Percentiles rank a stretch among this genome's conserved stretches.
Conservation (phyloP, 2,113 vertebrate genomes). For the Murina feae region DNA sequence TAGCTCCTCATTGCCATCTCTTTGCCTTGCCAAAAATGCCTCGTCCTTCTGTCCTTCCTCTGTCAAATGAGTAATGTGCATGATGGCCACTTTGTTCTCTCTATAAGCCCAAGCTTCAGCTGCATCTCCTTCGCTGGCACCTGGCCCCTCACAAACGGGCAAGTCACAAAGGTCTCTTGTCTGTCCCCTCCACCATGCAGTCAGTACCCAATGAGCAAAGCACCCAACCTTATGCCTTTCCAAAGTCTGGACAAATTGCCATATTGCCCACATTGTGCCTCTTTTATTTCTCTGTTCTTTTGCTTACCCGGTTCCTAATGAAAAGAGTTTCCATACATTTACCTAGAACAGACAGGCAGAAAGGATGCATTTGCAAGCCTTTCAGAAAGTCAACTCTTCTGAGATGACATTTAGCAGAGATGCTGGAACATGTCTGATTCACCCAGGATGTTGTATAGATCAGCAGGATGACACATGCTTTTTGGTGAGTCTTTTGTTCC, state of each 20-base stretch:
- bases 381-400: neutral
- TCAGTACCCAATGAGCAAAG: neutral
- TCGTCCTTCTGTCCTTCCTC: neutral
- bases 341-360: neutral
- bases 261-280: neutral
- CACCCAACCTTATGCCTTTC: neutral
- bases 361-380: neutral
- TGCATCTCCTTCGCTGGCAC: neutral
- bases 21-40: neutral
- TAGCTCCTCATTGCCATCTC: neutral
- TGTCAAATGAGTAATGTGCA: neutral
- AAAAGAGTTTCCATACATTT: neutral
- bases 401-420: constrained; percentile 24
- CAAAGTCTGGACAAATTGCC: neutral
- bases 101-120: too few species aligned
- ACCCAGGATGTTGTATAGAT: neutral
- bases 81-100: neutral
- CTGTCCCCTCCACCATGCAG: neutral
- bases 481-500: constrained; percentile 12
- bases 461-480: neutral
- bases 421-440: neutral
- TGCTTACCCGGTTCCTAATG: neutral
- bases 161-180: too few species aligned
- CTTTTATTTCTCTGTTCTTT: neutral
- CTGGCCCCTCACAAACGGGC: neutral